Evolutionary conservation across 1,140 invertebrate genomes (phyloP).

Genomic region (Plectrocnemia conspersa): DNA sequence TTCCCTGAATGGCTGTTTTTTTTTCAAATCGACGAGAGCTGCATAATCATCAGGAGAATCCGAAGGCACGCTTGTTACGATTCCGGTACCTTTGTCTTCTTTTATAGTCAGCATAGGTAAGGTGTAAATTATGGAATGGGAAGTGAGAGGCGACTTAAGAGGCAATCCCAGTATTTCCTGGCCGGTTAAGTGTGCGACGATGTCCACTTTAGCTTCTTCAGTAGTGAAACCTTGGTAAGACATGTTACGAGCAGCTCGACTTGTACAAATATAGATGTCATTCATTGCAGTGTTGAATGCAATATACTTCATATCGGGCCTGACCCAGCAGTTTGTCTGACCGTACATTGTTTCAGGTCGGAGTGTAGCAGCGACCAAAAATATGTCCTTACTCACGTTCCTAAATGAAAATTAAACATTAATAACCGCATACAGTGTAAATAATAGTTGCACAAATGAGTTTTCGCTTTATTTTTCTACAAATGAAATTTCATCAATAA

Average conservation of each 20-base stretch:
- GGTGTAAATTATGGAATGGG: constrained; percentile 81
- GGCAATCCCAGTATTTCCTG: constrained; percentile 73
- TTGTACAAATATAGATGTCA: constrained; percentile 84
- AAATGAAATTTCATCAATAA: too few relatives aligned
- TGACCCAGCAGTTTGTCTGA: constrained; percentile 98
- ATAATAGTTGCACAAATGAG: constrained; percentile 6
- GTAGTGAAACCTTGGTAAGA: constrained; percentile 88
- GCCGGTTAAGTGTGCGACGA: constrained; percentile 69
- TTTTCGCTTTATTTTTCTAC: neutral
- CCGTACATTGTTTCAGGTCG: constrained; percentile 99
- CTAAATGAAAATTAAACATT: constrained; percentile 7
- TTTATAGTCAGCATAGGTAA: constrained; percentile 98
- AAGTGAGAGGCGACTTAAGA: constrained; percentile 79
- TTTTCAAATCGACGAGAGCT: constrained; percentile 90
- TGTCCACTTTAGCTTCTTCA: constrained; percentile 72
- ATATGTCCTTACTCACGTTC: constrained; percentile 64
- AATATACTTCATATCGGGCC: constrained; percentile 91
- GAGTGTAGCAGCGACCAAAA: constrained; percentile 93
- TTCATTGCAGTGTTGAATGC: constrained; percentile 70
- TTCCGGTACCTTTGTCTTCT: constrained; percentile 95
- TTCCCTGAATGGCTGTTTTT: constrained; percentile 87
- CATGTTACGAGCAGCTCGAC: constrained; percentile 90
- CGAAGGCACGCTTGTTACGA: constrained; percentile 97
- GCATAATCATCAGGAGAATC: constrained; percentile 99
- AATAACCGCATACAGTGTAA: neutral